Conservation (phyloP, 35 echinoderm and acorn worm genomes). For the Patiria miniata region DNA sequence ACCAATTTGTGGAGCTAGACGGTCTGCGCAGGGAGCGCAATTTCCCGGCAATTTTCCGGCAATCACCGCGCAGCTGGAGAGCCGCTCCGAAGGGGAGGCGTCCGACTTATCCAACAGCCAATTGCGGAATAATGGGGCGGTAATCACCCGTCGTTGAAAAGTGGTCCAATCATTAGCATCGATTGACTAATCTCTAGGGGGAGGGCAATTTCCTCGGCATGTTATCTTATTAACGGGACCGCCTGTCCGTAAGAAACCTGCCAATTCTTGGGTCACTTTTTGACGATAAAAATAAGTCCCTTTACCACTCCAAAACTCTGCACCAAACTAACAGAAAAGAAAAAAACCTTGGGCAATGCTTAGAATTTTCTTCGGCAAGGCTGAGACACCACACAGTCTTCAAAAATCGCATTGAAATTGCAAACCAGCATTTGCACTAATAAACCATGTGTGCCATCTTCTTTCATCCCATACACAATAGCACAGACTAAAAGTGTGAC, state of each 20-base stretch:
- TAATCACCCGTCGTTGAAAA: conserved; percentile 29
- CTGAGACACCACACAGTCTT: background rate
- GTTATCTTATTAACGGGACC: background rate
- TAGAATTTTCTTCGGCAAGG: too few species aligned
- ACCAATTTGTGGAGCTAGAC: conserved; percentile 19
- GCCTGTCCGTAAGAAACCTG: background rate
- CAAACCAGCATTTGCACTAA: background rate
- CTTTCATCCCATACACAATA: conserved; percentile 11
- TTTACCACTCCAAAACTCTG: too few species aligned
- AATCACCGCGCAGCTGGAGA: background rate
- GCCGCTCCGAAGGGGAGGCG: background rate
- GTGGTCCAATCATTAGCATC: conserved; percentile 26
- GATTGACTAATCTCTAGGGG: conserved; percentile 17
- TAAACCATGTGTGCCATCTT: background rate
- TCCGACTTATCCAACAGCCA: background rate
- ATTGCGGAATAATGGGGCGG: conserved; percentile 18
- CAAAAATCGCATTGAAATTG: background rate
- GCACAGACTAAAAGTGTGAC: conserved; percentile 12
- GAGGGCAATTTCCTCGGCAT: background rate
- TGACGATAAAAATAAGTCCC: too few species aligned
- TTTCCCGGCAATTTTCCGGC: background rate
- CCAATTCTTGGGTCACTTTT: background rate
- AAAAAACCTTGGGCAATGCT: too few species aligned
- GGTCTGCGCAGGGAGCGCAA: conserved; percentile 1
- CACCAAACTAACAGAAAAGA: too few species aligned